A percentile compares a stretch with the other conserved stretches of the same genome.
These are phyloP conservation scores for Nannospalax galili DNA, from an alignment of 2,113 vertebrate genomes.

Conservation along the genomic window DNA sequence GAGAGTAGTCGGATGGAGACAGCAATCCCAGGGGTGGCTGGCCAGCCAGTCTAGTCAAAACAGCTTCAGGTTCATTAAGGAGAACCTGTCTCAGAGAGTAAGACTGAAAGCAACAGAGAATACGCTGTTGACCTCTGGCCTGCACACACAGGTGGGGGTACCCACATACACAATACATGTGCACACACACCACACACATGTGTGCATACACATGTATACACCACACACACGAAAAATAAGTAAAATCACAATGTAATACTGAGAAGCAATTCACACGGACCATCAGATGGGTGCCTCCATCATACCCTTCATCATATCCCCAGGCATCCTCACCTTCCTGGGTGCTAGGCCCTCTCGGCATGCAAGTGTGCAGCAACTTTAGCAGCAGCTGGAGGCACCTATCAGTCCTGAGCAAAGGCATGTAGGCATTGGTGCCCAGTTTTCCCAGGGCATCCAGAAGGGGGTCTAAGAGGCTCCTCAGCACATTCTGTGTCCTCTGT, in stretches of 20 bases:
- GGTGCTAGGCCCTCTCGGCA: conserved; percentile 75
- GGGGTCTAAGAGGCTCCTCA: conserved; percentile 90
- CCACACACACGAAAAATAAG: not conserved
- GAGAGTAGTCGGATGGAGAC: not conserved
- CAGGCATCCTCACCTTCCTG: conserved; percentile 83
- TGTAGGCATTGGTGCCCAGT: conserved; percentile 93
- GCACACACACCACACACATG: not conserved
- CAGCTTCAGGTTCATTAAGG: not conserved
- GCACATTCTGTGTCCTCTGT: conserved; percentile 77
- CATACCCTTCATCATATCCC: not conserved
- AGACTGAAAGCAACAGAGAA: not conserved
- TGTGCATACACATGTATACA: no score
- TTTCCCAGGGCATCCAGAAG: conserved; percentile 92
- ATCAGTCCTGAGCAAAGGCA: conserved; percentile 92
- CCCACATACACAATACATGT: not conserved
- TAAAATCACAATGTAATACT: not conserved
- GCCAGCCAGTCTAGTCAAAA: not conserved
- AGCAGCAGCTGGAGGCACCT: conserved; percentile 94
- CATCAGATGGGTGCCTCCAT: not conserved
- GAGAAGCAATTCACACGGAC: accelerated
- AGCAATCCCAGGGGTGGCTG: not conserved
- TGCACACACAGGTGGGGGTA: not conserved
- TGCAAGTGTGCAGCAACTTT: conserved; percentile 88
- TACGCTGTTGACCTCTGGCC: not conserved
- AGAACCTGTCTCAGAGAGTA: not conserved